phyloP scores from a whole-genome alignment of 2,113 vertebrate genomes.

The Scomber japonicus region DNA sequence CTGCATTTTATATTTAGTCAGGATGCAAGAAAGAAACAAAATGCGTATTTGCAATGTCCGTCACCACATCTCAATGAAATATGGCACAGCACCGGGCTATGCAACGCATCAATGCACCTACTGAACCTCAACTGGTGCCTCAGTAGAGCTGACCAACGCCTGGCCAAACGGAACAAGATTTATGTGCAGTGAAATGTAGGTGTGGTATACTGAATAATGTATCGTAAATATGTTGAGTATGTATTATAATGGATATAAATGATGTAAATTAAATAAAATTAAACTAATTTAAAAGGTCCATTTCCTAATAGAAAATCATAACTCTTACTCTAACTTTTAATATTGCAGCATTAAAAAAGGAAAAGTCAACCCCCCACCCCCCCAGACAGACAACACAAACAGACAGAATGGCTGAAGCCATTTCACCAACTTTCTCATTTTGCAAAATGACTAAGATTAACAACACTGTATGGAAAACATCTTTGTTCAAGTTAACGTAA shows the following conservation, averaged over 20 bases:
- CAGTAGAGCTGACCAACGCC: too few relatives aligned
- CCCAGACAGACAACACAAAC: neutral
- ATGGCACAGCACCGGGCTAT: neutral
- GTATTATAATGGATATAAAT: too few relatives aligned
- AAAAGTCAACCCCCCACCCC: neutral
- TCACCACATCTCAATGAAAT: neutral
- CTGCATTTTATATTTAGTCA: conserved; percentile 32
- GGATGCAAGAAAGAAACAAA: conserved; percentile 11
- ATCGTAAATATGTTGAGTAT: too few relatives aligned
- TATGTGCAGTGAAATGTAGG: neutral
- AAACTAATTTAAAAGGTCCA: too few relatives aligned
- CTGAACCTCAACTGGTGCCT: neutral
- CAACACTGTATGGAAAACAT: neutral
- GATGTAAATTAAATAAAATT: neutral
- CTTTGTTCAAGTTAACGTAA: neutral
- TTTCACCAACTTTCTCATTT: neutral
- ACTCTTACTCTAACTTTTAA: too few relatives aligned
- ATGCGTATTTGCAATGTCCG: neutral
- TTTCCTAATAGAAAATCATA: too few relatives aligned
- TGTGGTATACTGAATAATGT: too few relatives aligned
- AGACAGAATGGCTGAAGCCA: neutral
- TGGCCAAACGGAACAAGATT: too few relatives aligned
- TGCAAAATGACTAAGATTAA: neutral
- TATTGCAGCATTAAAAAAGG: too few relatives aligned
- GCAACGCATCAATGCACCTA: neutral